These are phyloP conservation scores for Copsychus sechellarum DNA, from an alignment of 2,113 vertebrate genomes.

Conservation along the genomic window DNA sequence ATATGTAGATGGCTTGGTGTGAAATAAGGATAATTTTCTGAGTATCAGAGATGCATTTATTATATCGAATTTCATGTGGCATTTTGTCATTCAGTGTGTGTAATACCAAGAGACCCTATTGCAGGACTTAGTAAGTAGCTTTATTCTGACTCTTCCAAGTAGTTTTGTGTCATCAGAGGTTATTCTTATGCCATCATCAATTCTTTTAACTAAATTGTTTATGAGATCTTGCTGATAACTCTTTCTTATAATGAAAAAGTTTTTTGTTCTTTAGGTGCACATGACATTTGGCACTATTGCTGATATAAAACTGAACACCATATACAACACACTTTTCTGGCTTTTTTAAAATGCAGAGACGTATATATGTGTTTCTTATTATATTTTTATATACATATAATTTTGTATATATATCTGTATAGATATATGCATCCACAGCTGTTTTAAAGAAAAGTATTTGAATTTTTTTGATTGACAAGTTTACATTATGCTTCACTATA, in stretches of 20 bases:
- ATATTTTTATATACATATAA: neutral
- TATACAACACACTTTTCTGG: neutral
- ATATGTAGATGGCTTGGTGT: neutral
- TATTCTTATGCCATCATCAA: neutral
- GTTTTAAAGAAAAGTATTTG: neutral
- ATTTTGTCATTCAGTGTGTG: neutral
- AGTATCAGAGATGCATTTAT: neutral
- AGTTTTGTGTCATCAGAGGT: neutral
- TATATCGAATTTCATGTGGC: neutral
- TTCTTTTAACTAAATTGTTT: neutral
- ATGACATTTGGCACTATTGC: neutral
- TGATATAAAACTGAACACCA: neutral
- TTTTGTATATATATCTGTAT: neutral
- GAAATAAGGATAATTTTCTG: neutral
- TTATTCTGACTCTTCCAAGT: neutral
- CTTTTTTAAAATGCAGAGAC: neutral
- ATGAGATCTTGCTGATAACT: neutral
- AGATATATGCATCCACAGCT: accelerated
- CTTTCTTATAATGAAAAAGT: neutral
- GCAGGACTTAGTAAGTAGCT: neutral
- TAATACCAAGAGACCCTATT: neutral
- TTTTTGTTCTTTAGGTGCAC: neutral
- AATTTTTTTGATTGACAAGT: neutral
- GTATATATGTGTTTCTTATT: neutral
- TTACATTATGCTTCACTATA: neutral